Evolutionary conservation across 2,113 vertebrate species (phyloP), one percentile per base, ranked within the genome.

Genomic region (Silurus asotus): DNA sequence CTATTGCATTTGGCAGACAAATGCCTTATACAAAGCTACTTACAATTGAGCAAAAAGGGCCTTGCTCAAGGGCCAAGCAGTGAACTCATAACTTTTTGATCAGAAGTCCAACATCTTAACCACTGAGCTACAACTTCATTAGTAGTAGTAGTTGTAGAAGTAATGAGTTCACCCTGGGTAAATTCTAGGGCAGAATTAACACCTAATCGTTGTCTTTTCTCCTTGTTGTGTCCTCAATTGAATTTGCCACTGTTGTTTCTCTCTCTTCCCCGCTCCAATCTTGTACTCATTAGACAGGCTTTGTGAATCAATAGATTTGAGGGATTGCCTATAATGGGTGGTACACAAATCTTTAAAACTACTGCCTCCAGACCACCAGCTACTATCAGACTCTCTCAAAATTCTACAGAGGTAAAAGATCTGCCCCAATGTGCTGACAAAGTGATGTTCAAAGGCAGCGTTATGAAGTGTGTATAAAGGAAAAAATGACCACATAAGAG

Each of bases 241-340:
- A 92, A 92, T 92, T 90, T 89, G 87, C 90, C 93, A 93, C 91
- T 93, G 90, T 93, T 93, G 93, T 93, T 93, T 88, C 93, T 58
- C 91, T 86, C 87, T 89, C 83, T 56, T 45, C 90, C 89, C 88
- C 91, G 86, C 37, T 37, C 91, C 86, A 62, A 56, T 92, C 91
- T 89, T 82, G 82, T 92, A 94, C 94, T 89, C 93, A 94, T 94
- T 91, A 91, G 91, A 92, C 92, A 93, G 91, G 87, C 89, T 88
- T 1, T 45, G 76, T 20, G 74, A 90, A 93, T 95, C 93, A 90
- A 94, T 95, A 93, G 92, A 93, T 93, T 91, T 94, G 89, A 81
- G 79, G 62, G 58, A 84, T 84, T 88, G 84, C 58, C 65, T 83
- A 75, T 53, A 75, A 25, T 59, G 61, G 9, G 61, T 78, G 86